A percentile compares a stretch with the other conserved stretches of the same genome.
These are phyloP conservation scores for Chelonia mydas DNA, from an alignment of 2,797 vertebrate genomes.

Conservation along the genomic window DNA sequence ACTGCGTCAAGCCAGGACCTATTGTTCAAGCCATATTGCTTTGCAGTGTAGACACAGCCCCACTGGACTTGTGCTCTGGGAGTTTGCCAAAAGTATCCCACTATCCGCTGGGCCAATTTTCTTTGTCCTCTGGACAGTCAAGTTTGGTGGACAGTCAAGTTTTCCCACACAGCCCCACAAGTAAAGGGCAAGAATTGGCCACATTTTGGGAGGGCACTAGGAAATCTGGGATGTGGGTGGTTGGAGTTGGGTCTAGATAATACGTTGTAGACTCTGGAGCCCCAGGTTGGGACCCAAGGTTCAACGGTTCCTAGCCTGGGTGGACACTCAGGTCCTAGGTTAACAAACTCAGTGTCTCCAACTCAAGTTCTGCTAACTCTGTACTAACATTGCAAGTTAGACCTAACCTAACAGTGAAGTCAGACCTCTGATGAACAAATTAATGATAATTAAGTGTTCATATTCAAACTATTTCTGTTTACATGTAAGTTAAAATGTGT, in stretches of 20 bases:
- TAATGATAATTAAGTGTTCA: background rate
- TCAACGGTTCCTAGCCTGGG: background rate
- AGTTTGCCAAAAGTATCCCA: background rate
- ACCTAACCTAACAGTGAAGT: background rate
- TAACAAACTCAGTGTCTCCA: background rate
- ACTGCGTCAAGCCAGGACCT: background rate
- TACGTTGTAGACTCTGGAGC: background rate
- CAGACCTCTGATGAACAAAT: background rate
- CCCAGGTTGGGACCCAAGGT: background rate
- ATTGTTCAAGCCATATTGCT: background rate
- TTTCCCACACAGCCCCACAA: background rate
- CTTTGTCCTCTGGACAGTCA: background rate
- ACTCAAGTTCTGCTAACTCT: background rate
- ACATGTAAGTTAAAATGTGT: background rate
- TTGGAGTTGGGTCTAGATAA: background rate
- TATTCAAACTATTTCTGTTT: background rate
- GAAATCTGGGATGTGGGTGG: background rate
- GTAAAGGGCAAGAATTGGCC: background rate
- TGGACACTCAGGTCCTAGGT: background rate
- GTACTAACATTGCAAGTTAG: background rate
- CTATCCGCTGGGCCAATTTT: background rate
- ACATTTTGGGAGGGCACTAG: background rate
- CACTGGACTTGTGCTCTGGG: background rate
- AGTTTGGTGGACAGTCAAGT: background rate
- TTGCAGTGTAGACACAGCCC: background rate